A percentile compares a stretch with the other conserved stretches of the same genome.
phyloP scores from a whole-genome alignment of 2,797 vertebrate species.

The Clarias laeviceps region DNA sequence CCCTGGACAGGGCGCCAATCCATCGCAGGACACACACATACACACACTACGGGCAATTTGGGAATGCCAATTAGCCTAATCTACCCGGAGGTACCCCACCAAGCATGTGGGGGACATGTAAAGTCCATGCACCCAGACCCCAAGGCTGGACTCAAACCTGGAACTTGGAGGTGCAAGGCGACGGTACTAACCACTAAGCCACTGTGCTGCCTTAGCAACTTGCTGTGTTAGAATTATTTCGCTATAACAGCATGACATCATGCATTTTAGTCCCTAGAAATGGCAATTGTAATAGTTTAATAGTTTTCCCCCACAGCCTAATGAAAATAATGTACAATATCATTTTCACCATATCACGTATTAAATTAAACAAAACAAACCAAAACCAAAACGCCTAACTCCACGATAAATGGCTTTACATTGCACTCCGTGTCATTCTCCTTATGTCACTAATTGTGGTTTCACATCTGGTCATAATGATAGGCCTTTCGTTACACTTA shows the following conservation, averaged over 20 bases:
- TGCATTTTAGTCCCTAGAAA: background rate
- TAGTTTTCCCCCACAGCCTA: background rate
- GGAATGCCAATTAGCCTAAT: too few species aligned
- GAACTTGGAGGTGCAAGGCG: too few species aligned
- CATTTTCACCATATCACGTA: background rate
- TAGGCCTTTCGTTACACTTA: slow-evolving; percentile 12
- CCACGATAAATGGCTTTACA: background rate
- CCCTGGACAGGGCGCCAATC: too few species aligned
- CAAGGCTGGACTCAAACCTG: too few species aligned
- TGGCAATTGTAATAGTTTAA: background rate
- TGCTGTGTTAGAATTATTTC: background rate
- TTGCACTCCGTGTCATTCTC: slow-evolving; percentile 7
- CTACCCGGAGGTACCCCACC: too few species aligned
- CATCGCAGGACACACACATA: too few species aligned
- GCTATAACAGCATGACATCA: background rate
- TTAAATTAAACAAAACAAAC: too few species aligned
- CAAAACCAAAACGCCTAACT: background rate
- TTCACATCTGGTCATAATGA: slow-evolving; percentile 35
- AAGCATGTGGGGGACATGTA: too few species aligned
- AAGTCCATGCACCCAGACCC: too few species aligned
- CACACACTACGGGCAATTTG: too few species aligned
- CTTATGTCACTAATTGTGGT: slow-evolving; percentile 29
- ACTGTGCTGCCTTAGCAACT: too few species aligned
- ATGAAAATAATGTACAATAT: background rate
- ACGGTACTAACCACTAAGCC: too few species aligned